These are phyloP conservation scores for Drosophila limbata DNA, from an alignment of 2,888 invertebrate species.

Conservation along the genomic window DNA sequence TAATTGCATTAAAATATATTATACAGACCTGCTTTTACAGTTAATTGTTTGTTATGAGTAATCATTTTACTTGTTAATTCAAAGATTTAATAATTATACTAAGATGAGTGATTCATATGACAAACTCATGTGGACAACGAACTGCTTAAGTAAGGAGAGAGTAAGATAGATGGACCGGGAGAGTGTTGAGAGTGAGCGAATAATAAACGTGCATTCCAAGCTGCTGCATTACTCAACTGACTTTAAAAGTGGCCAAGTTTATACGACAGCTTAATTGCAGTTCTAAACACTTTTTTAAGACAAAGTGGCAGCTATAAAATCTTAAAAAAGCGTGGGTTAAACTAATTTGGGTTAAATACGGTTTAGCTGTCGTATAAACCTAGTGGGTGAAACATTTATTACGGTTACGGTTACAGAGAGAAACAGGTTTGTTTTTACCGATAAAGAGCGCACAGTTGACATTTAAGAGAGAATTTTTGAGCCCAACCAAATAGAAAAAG, in stretches of 20 bases:
- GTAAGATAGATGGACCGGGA: not conserved
- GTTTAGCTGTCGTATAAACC: not conserved
- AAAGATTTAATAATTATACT: not conserved
- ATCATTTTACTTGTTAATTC: not conserved
- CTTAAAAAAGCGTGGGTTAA: not conserved
- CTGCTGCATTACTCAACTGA: slow-evolving; percentile 3
- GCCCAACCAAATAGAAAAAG: not conserved
- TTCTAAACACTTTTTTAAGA: not conserved
- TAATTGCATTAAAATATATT: not conserved
- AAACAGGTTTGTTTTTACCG: not conserved
- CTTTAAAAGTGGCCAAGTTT: not conserved
- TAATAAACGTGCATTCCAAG: not conserved
- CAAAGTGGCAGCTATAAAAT: not conserved
- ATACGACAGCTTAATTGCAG: not conserved
- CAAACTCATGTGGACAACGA: not conserved
- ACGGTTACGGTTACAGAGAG: not conserved
- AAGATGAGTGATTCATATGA: slow-evolving; percentile 4
- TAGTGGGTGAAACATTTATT: not conserved
- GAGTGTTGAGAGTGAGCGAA: not conserved
- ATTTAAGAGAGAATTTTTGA: slow-evolving; percentile 6
- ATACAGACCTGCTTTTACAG: not conserved
- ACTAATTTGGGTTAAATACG: not conserved
- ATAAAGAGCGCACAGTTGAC: not conserved
- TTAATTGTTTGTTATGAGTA: slow-evolving; percentile 5
- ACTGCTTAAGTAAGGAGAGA: too few relatives aligned